Percentiles rank a stretch among this genome's conserved stretches.
Evolutionary conservation across 2,797 vertebrate genomes (phyloP).

Genomic region (Alosa sapidissima): DNA sequence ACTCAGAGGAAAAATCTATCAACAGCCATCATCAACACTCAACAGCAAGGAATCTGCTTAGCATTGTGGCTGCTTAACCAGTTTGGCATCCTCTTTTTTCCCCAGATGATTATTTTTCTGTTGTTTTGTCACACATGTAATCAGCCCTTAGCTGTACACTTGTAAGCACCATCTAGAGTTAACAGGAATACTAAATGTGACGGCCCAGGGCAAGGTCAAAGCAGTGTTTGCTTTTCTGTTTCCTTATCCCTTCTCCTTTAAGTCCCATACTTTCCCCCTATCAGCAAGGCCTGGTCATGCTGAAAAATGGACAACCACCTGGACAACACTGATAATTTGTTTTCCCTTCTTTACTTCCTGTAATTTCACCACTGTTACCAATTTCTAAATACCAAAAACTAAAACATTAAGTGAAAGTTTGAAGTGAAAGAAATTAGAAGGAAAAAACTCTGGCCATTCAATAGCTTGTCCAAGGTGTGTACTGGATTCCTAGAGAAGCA

Average conservation of each 20-base stretch:
- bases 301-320: not conserved
- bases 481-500: not conserved
- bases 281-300: not conserved
- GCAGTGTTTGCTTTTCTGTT: constrained; percentile 49
- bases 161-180: not conserved
- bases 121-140: not conserved
- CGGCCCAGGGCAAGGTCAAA: constrained; percentile 56
- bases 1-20: not conserved
- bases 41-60: not conserved
- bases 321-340: not conserved
- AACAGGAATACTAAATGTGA: constrained; percentile 19
- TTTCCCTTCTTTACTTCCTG: not conserved
- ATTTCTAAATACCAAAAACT: not conserved
- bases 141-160: not conserved
- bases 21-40: not conserved
- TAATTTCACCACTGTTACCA: not conserved
- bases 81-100: not conserved
- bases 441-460: not conserved
- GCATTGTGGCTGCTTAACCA: not conserved
- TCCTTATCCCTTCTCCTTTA: not conserved
- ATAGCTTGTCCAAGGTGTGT: not conserved
- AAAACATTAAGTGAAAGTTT: not conserved
- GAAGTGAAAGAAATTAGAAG: not conserved
- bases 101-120: not conserved
- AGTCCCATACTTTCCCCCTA: not conserved